Evolutionary conservation across 1,140 invertebrate genomes (phyloP), one percentile per base, ranked within the genome.

Genomic region (Telenomus remus): DNA sequence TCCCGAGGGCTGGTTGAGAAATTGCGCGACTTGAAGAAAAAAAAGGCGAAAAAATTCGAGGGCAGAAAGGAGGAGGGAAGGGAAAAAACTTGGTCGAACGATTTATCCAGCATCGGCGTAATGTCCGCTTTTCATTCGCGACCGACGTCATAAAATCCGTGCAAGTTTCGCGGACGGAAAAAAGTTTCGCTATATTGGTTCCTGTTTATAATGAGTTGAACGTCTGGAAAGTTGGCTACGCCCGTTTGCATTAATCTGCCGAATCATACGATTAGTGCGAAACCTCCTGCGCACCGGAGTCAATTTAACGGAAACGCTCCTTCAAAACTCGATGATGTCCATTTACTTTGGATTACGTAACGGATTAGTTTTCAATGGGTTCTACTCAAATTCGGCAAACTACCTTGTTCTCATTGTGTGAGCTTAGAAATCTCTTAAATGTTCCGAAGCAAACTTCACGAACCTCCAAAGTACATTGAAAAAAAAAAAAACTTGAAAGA

Each of bases 341-440:
- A 78, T 78, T 78, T 78, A 78, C 64, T 69, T 57, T 78, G 76
- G 70, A 73, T 78, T 73, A 71, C 71, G 68, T 76, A 76, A 76
- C 74, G 74, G 74, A 76, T 76, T 73, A 78, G 76, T 73, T 73
- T n/a, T 61, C 65, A 65, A 65, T 54, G 59, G 55, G 59, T 73
- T 70, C 59, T 48, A 66, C 76, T 69, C 46, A 66, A 69, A 78
- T 70, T 72, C 44, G 65, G 44, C 60, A 73, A 73, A 66, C 76
- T 59, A 64, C 70, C 59, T 57, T n/a, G n/a, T n/a, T 70, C 70
- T 65, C 56, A 73, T 70, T 73, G 64, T 66, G 60, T 50, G 27
- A 76, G 73, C 73, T 76, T 70, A 76, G 64, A 27, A 27, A 6
- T 70, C 66, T 76, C 70, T 70, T 76, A 76, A 66, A 66, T 76